These are phyloP conservation scores for Hirtodrosophila duncani DNA, from an alignment of 2,888 invertebrate species.

Conservation along the genomic window DNA sequence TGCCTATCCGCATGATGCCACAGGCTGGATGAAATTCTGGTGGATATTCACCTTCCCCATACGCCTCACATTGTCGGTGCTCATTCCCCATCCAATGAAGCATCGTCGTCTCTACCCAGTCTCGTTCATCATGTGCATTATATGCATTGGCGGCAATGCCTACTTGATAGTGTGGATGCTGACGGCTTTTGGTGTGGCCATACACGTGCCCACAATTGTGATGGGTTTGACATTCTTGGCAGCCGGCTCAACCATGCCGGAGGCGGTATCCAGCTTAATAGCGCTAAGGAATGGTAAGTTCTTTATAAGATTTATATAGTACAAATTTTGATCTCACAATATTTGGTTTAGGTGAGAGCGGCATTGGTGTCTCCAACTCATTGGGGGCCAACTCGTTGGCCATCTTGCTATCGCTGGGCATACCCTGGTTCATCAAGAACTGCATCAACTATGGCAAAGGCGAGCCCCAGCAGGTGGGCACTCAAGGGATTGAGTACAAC, in stretches of 20 bases:
- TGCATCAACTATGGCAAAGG: constrained; percentile 79
- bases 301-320: neutral
- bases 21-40: constrained; percentile 78
- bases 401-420: constrained; percentile 88
- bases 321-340: neutral
- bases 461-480: constrained; percentile 83
- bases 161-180: constrained; percentile 96
- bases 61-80: constrained; percentile 82
- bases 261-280: constrained; percentile 87
- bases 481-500: constrained; percentile 89
- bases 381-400: constrained; percentile 92
- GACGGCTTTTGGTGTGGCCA: constrained; percentile 88
- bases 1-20: constrained; percentile 76
- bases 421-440: constrained; percentile 91
- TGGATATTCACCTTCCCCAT: constrained; percentile 87
- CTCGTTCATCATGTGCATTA: constrained; percentile 90
- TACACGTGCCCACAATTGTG: constrained; percentile 90
- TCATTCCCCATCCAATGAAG: constrained; percentile 85
- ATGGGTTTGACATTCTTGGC: constrained; percentile 95
- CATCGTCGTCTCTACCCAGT: constrained; percentile 84
- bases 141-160: constrained; percentile 91
- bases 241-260: constrained; percentile 93
- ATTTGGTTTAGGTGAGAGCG: constrained; percentile 84
- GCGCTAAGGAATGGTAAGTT: constrained; percentile 88
- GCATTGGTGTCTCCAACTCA: constrained; percentile 92